Percentiles rank a stretch among this genome's conserved stretches.
phyloP scores from a whole-genome alignment of 1,140 invertebrate species.

The Anoplophora glabripennis region DNA sequence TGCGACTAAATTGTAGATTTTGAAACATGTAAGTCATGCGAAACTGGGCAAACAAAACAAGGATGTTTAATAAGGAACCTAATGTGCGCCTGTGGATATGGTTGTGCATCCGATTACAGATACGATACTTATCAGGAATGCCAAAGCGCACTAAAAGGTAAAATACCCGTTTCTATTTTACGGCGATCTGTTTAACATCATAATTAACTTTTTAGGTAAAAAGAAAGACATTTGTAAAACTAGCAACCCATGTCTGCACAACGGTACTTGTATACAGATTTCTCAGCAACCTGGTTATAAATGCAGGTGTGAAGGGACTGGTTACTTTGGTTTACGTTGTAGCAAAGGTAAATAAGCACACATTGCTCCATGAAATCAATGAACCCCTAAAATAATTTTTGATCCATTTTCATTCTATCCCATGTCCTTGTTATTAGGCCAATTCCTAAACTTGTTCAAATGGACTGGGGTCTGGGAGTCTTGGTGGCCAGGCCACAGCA shows the following conservation, averaged over 20 bases:
- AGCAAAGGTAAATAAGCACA: constrained; percentile 46
- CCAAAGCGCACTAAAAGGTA: constrained; percentile 54
- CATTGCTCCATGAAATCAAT: too few species aligned
- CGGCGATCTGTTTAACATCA: not conserved
- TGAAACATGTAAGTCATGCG: constrained; percentile 37
- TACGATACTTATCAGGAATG: constrained; percentile 53
- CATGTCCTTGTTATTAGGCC: too few species aligned
- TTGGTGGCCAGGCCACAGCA: too few species aligned
- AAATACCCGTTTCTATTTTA: not conserved
- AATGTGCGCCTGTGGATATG: constrained; percentile 54
- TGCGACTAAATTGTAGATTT: constrained; percentile 31
- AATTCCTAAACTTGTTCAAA: too few species aligned
- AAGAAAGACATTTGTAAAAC: constrained; percentile 59
- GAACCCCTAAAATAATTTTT: too few species aligned
- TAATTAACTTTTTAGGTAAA: constrained; percentile 51
- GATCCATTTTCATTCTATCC: too few species aligned
- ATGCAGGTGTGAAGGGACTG: constrained; percentile 71
- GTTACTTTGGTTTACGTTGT: constrained; percentile 66
- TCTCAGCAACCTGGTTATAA: constrained; percentile 63
- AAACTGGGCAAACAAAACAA: constrained; percentile 51
- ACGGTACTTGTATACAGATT: constrained; percentile 67
- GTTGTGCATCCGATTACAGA: constrained; percentile 55
- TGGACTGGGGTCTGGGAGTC: too few species aligned
- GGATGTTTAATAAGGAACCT: constrained; percentile 56
- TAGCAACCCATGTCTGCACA: constrained; percentile 59